A percentile compares a stretch with the other conserved stretches of the same genome.
Evolutionary conservation across 2,888 invertebrate species (phyloP).

Genomic region (Cyclophora punctaria): DNA sequence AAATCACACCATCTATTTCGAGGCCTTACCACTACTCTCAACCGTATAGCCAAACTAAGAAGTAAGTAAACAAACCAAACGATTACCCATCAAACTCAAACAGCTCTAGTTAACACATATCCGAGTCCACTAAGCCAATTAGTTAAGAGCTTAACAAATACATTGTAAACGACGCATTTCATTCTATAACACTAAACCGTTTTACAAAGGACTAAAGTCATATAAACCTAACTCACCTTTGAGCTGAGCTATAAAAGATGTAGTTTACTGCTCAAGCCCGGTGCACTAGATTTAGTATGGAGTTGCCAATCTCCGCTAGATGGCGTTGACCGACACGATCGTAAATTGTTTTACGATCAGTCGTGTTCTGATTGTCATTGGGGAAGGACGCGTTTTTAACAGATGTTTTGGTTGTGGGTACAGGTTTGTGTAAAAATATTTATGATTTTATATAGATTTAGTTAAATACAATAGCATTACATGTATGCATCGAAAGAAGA

Average conservation of each 20-base stretch:
- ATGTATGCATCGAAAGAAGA: too few relatives aligned
- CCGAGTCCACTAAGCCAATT: too few relatives aligned
- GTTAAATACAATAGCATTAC: too few relatives aligned
- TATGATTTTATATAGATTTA: too few relatives aligned
- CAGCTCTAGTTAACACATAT: too few relatives aligned
- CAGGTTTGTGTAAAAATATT: too few relatives aligned
- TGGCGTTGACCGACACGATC: constrained; percentile 50
- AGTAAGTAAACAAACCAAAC: too few relatives aligned
- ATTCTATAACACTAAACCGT: constrained; percentile 29
- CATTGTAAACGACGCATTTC: constrained; percentile 8
- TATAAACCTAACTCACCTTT: constrained; percentile 58
- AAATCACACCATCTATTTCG: too few relatives aligned
- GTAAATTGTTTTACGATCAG: constrained; percentile 54
- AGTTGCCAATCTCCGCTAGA: constrained; percentile 62
- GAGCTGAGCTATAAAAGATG: constrained; percentile 54
- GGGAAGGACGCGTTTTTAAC: constrained; percentile 20
- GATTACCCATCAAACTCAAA: too few relatives aligned
- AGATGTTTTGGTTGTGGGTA: constrained; percentile 13
- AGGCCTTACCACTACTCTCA: too few relatives aligned
- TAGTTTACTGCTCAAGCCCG: constrained; percentile 32
- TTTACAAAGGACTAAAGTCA: constrained; percentile 47
- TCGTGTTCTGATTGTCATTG: constrained; percentile 29
- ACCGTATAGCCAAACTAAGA: too few relatives aligned
- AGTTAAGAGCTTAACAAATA: background rate
- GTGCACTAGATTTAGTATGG: constrained; percentile 39